These are phyloP conservation scores for Schlechtendalia chinensis DNA, from an alignment of 1,140 invertebrate genomes.

Conservation along the genomic window DNA sequence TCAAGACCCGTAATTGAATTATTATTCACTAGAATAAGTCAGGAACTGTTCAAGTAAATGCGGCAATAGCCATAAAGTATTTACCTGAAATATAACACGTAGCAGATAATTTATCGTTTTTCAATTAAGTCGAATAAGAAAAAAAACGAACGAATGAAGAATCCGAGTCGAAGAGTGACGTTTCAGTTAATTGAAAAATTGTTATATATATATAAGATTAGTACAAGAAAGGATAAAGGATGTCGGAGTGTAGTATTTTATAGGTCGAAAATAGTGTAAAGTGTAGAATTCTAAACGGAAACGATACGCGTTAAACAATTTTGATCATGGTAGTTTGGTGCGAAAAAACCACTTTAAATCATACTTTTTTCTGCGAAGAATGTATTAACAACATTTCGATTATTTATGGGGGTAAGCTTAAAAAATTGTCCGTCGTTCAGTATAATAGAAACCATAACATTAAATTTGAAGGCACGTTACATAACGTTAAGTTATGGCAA, in stretches of 20 bases:
- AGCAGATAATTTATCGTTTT: not conserved
- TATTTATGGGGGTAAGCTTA: not conserved
- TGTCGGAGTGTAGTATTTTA: not conserved
- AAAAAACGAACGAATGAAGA: not conserved
- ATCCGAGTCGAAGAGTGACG: not conserved
- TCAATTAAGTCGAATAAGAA: not conserved
- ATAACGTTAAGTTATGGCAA: not conserved
- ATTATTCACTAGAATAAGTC: conserved; percentile 48
- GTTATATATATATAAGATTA: not conserved
- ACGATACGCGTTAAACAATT: not conserved
- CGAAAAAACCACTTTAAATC: not conserved
- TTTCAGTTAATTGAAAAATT: not conserved
- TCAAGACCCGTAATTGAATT: conserved; percentile 46
- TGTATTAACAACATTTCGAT: not conserved
- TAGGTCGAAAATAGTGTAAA: too few relatives aligned
- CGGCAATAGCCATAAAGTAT: conserved; percentile 26
- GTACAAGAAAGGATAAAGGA: not conserved
- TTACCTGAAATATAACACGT: conserved; percentile 22
- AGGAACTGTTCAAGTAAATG: conserved; percentile 2
- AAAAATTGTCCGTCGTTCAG: not conserved
- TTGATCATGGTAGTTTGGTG: too few relatives aligned
- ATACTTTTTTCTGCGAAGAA: not conserved
- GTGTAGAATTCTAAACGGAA: not conserved
- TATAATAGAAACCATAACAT: not conserved
- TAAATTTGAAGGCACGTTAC: not conserved